Percentiles rank a stretch among this genome's conserved stretches.
Conservation (phyloP, 2,797 vertebrate genomes). For the Australoheros facetus region DNA sequence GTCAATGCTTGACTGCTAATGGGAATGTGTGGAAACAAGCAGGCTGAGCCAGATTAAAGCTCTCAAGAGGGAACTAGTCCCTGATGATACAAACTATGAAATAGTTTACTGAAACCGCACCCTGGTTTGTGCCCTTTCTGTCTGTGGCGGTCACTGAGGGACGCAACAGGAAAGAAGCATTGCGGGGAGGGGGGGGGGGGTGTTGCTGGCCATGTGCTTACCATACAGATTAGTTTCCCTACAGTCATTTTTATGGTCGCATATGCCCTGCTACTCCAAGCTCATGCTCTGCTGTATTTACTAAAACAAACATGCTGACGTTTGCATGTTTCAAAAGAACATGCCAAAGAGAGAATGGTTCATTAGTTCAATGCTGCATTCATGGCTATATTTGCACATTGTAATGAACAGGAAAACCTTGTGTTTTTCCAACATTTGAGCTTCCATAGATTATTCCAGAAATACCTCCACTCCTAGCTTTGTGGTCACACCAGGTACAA, state of each 20-base stretch:
- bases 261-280: background rate
- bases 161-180: conserved; percentile 62
- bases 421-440: background rate
- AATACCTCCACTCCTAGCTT: background rate
- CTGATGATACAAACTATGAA: conserved; percentile 43
- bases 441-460: background rate
- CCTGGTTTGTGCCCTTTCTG: conserved; percentile 53
- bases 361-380: background rate
- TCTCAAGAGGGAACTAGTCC: conserved; percentile 47
- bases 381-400: background rate
- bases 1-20: conserved; percentile 48
- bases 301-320: conserved; percentile 10
- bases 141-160: conserved; percentile 49
- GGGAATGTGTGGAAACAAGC: conserved; percentile 56
- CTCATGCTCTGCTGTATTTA: background rate
- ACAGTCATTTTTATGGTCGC: background rate
- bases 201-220: conserved; percentile 42
- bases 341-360: background rate
- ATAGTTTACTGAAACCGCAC: conserved; percentile 50
- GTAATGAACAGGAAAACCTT: background rate
- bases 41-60: conserved; percentile 45
- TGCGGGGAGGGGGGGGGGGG: conserved; percentile 14
- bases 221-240: conserved; percentile 37
- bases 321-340: background rate
- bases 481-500: background rate